These are phyloP conservation scores for Philypnodon macrostomus DNA, from an alignment of 2,797 vertebrate genomes.

Conservation along the genomic window DNA sequence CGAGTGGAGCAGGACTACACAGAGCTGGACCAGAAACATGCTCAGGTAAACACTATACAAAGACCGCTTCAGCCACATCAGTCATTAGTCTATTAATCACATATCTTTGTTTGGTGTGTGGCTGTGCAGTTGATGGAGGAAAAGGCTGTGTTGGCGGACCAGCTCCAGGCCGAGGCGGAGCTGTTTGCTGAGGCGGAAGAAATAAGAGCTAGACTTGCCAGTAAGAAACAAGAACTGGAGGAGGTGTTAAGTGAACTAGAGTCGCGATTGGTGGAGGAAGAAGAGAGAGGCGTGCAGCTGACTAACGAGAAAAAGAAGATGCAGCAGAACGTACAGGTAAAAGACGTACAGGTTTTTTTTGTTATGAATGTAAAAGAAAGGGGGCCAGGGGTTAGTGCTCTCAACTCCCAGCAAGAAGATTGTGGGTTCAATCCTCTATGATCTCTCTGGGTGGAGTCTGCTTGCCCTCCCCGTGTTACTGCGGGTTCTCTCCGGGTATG, in stretches of 20 bases:
- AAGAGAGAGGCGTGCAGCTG: slow-evolving; percentile 89
- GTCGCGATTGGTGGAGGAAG: slow-evolving; percentile 94
- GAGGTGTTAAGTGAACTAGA: slow-evolving; percentile 97
- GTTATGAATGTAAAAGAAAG: too few relatives aligned
- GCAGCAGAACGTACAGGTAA: slow-evolving; percentile 94
- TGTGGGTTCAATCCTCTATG: too few relatives aligned
- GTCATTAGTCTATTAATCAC: too few relatives aligned
- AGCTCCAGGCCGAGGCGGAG: slow-evolving; percentile 95
- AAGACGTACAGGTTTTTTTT: too few relatives aligned
- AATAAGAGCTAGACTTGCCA: slow-evolving; percentile 89
- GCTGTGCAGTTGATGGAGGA: slow-evolving; percentile 79
- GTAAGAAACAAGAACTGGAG: slow-evolving; percentile 95
- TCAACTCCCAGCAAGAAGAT: too few relatives aligned
- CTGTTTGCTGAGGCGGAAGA: slow-evolving; percentile 96
- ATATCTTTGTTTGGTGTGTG: not conserved
- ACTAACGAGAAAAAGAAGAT: slow-evolving; percentile 90
- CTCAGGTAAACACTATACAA: slow-evolving; percentile 76
- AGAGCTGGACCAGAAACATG: slow-evolving; percentile 81
- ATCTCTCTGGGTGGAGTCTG: too few relatives aligned
- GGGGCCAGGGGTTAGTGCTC: too few relatives aligned
- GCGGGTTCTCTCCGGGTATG: too few relatives aligned
- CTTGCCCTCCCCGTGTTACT: too few relatives aligned
- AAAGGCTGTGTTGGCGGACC: slow-evolving; percentile 88
- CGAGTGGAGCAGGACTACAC: slow-evolving; percentile 78
- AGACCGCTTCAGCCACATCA: too few relatives aligned